Evolutionary conservation across 2,113 vertebrate species (phyloP), one percentile per base, ranked within the genome.

Genomic region (Trematocara variabile): DNA sequence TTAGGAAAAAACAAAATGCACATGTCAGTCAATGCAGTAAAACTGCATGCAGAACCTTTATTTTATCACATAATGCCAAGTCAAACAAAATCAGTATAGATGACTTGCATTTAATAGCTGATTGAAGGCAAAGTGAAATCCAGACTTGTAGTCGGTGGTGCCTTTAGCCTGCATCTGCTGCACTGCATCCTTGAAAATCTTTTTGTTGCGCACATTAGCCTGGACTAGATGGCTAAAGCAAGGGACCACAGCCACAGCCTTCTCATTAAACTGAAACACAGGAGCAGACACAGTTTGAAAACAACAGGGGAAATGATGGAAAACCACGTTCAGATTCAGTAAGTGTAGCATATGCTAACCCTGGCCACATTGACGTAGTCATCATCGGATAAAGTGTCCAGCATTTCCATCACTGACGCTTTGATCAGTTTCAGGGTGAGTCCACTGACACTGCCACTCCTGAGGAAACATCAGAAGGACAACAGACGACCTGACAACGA

Each of bases 371-470:
- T 97, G 82, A 97, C 95, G 5, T 96, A 97, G 89, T 97, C 96
- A 1, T 96, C 96, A n/a, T 97, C 99, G 0, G 98, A 99, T 63
- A 99, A 95, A 0, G 99, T 99, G 95, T 99, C 98, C 93, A 99
- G 93, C 98, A 99, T 99, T 93, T 99, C 98, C 14, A 96, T 97
- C 88, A 99, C 99, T 0, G 99, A 99, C 0, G 98, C 98, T 96
- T 99, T 99, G 96, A 99, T 99, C 85, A 99, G 97, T 89, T 99
- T 99, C 87, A 99, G 96, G 2, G 99, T 99, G 77, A 99, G 97
- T 48, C 99, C 99, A 0, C 99, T 99, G 83, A 99, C 98, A 0
- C 99, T 99, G 91, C 99, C 99, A 0, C 99, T 99, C 96, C 99
- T 99, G 92, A 70, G n/a, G n/a, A n/a, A n/a, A n/a, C n/a, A n/a